These are phyloP conservation scores for Drosophila burlai DNA, from an alignment of 1,140 invertebrate genomes.

Conservation along the genomic window DNA sequence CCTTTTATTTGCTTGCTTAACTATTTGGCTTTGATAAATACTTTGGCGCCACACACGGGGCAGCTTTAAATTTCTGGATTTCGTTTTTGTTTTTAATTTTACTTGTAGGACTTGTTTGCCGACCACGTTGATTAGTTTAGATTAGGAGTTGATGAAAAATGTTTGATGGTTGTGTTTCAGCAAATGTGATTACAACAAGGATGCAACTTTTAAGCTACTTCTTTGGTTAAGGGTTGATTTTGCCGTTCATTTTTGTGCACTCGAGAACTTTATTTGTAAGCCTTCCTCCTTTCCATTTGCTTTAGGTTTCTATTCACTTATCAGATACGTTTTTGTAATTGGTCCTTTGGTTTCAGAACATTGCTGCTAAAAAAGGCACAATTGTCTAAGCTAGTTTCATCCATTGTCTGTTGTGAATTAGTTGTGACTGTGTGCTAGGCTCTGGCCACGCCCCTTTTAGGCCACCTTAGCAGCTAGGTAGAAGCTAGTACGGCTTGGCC, in stretches of 20 bases:
- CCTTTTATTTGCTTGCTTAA: conserved; percentile 61
- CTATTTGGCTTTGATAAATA: conserved; percentile 84
- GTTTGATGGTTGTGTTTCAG: conserved; percentile 60
- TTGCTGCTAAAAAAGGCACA: conserved; percentile 65
- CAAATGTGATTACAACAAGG: conserved; percentile 77
- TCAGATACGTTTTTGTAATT: conserved; percentile 69
- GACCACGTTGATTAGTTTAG: conserved; percentile 56
- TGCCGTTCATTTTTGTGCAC: conserved; percentile 57
- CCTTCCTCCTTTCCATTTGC: conserved; percentile 14
- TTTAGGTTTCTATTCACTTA: conserved; percentile 52
- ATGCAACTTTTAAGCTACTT: conserved; percentile 78
- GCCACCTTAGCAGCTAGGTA: conserved; percentile 9
- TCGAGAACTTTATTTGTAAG: conserved; percentile 51
- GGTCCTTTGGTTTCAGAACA: conserved; percentile 79
- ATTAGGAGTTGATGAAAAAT: conserved; percentile 41
- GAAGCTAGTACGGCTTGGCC: conserved; percentile 91
- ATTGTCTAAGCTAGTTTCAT: conserved; percentile 55
- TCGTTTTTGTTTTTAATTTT: conserved; percentile 24
- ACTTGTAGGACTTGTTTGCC: conserved; percentile 50
- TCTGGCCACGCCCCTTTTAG: conserved; percentile 17
- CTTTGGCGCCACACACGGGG: conserved; percentile 73
- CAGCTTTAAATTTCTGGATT: conserved; percentile 60
- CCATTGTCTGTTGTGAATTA: conserved; percentile 18
- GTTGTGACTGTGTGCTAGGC: conserved; percentile 20
- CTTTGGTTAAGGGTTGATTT: conserved; percentile 61